Base-by-base conservation (phyloP, 2,888 invertebrate species). In the Drosophila tanythrix region DNA sequence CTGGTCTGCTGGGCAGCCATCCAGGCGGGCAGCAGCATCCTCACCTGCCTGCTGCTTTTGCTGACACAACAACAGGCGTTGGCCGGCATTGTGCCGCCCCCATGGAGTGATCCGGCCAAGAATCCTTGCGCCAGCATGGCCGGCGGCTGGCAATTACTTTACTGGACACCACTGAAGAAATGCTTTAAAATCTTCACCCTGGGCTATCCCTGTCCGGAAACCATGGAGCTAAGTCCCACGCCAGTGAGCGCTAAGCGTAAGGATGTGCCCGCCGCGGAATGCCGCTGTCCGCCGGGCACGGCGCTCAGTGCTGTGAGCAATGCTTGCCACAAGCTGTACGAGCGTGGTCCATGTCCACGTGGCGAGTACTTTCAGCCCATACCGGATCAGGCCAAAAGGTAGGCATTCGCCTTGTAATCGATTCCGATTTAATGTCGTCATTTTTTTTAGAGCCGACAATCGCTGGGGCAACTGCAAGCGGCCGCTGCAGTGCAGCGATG, bases 151-250 rank as follows among this genome's bases (percentile, higher is more conserved):
- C 97, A 97, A 88, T 94, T 97, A 91, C 94, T 97, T 64, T 97
- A 96, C 92, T 97, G 97, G 97, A 96, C 97, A 11, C 94, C 95
- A 1, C 96, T 97, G 91, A 96, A 96, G 74, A 95, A 96, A 93
- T 97, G 97, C 93, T 97, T 97, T 92, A 96, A 96, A 91, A 97
- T 97, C 93, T 97, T 97, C 91, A 96, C 96, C 94, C 95, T 95
- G 35, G 97, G 97, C 18, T 94, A 96, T 81, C 97, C 97, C 0
- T 97, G 97, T 89, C 96, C 97, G 0, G 96, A 96, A 0, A 97
- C 96, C 13, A 97, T 97, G 95, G 97, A 97, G 93, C 93, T 97
- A 35, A 96, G 96, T 76, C 97, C 97, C 0, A 94, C 90, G 92
- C 86, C 90, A 6, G 74, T 70, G 15, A 88, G 88, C 46, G 90